Evolutionary conservation across 2,888 invertebrate genomes (phyloP).

Genomic region (Noctua fimbriata): DNA sequence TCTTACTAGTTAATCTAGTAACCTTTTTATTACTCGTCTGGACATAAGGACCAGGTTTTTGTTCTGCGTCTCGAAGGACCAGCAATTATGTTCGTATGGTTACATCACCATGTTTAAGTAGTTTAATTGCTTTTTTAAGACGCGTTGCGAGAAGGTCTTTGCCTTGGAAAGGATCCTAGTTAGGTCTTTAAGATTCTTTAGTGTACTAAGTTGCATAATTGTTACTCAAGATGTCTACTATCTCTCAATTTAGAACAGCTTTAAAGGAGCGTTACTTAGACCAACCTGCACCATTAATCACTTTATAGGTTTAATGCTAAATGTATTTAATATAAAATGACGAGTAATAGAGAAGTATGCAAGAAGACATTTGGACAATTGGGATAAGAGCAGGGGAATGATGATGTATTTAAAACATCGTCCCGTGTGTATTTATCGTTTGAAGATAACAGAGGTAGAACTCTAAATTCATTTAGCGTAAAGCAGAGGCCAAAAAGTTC

Average conservation of each 20-base stretch:
- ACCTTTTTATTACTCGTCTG: constrained; percentile 53
- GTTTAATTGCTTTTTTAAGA: constrained; percentile 33
- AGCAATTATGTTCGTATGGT: constrained; percentile 47
- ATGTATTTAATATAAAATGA: no score
- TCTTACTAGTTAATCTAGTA: constrained; percentile 52
- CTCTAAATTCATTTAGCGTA: not conserved
- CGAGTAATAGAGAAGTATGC: no score
- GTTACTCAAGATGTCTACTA: not conserved
- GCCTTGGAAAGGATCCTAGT: constrained; percentile 11
- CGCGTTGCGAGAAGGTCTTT: constrained; percentile 1
- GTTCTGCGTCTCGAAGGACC: constrained; percentile 11
- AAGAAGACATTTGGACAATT: no score
- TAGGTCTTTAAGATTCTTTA: constrained; percentile 23
- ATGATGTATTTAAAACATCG: not conserved
- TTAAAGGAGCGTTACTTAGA: not conserved
- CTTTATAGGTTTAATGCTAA: not conserved
- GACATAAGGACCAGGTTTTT: constrained; percentile 35
- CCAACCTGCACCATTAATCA: not conserved
- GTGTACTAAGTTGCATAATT: not conserved
- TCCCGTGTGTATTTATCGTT: not conserved
- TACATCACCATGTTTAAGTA: constrained; percentile 43
- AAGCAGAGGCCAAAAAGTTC: no score
- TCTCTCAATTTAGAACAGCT: not conserved
- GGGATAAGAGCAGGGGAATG: no score
- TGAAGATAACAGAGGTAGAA: not conserved